Base-by-base conservation (phyloP, 2,888 invertebrate genomes). In the Luffia ferchaultella region DNA sequence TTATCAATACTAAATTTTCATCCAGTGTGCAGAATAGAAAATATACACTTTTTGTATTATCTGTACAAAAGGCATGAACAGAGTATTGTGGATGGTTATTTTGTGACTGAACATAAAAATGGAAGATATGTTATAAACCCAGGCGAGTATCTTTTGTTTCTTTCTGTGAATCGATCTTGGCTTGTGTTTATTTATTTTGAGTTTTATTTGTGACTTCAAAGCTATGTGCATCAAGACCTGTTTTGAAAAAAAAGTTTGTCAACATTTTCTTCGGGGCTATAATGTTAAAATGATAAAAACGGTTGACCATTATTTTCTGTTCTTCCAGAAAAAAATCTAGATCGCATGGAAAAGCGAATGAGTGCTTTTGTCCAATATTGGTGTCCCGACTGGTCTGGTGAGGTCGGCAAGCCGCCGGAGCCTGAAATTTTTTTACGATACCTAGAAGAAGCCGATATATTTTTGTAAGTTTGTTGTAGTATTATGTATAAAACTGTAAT, bases 1-100 rank as follows among this genome's bases (percentile, higher is more conserved):
- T 74, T 93, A 51, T 87, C 89, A 0, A 73, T 89, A 15, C 61
- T 94, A 12, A 74, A 77, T 53, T 72, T 84, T n/a, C 89, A 92
- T 46, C 89, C 92, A 0, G 89, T 92, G 0, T 88, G 90, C 1
- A 79, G 95, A 51, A 86, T 93, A 67, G 92, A 93, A 41, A 93
- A 92, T 45, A 68, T 91, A 9, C 89, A 90, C 65, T 86, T 91
- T 56, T 68, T 87, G 1, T 89, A 90, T 62, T 85, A 85, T 40
- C 64, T 90, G 68, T 89, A 85, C 66, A 86, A 87, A 64, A 73
- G 87, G 50, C 88, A 90, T 53, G 79, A 89, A 62, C 61, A 64
- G 15, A 66, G 76, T 1, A 86, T 91, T 0, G 65, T 76, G 0
- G 70, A 86, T 54, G 90, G 91, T 0, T 86, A 88, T 64, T 86